These are phyloP conservation scores for Drosophila nigromelanica DNA, from an alignment of 1,140 invertebrate genomes.

Conservation along the genomic window DNA sequence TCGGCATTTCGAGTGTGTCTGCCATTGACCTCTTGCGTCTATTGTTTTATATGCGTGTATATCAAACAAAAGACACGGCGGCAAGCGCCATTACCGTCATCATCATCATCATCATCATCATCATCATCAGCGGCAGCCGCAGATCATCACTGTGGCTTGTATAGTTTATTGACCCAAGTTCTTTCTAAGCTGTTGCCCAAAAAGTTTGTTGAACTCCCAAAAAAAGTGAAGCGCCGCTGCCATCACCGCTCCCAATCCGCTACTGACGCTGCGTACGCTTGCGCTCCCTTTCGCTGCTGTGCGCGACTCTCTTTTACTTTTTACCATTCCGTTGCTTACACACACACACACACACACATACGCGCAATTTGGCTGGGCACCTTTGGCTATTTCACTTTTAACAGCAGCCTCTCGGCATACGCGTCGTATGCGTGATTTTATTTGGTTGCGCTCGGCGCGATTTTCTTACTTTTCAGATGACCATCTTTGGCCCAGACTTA, in stretches of 20 bases:
- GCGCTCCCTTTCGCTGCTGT: constrained; percentile 46
- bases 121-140: constrained; percentile 17
- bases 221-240: constrained; percentile 67
- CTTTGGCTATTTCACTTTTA: constrained; percentile 70
- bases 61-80: constrained; percentile 56
- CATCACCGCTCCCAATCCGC: constrained; percentile 32
- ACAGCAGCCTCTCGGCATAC: constrained; percentile 43
- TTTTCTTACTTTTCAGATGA: constrained; percentile 49
- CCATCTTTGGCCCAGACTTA: constrained; percentile 36
- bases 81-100: constrained; percentile 42
- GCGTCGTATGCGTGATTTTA: constrained; percentile 76
- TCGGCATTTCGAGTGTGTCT: constrained; percentile 42
- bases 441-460: constrained; percentile 46
- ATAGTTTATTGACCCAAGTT: constrained; percentile 75
- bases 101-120: constrained; percentile 42
- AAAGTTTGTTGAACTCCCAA: constrained; percentile 74
- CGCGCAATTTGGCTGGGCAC: background rate
- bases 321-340: constrained; percentile 40
- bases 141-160: constrained; percentile 57
- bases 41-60: constrained; percentile 59
- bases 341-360: constrained; percentile 17
- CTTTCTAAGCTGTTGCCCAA: constrained; percentile 45
- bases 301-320: constrained; percentile 59
- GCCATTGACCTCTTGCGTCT: constrained; percentile 62
- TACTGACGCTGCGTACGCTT: constrained; percentile 28